phyloP scores from a whole-genome alignment of 2,113 vertebrate genomes.

The Epinephelus cyanopodus region DNA sequence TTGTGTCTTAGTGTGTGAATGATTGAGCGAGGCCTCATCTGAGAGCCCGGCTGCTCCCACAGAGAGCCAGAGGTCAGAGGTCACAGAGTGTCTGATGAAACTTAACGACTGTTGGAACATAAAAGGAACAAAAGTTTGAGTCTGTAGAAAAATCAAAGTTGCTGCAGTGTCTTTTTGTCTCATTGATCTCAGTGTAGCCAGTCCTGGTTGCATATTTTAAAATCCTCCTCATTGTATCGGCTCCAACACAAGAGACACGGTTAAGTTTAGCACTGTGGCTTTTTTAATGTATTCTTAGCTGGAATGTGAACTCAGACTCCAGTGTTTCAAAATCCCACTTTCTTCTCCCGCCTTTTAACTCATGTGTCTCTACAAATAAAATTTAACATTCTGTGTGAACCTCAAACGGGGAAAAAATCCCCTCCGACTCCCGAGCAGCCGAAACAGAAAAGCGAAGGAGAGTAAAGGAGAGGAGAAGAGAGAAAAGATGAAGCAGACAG shows the following conservation, averaged over 20 bases:
- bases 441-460: neutral
- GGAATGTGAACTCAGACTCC: neutral
- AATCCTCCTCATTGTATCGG: no score
- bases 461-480: neutral
- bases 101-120: neutral
- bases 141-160: neutral
- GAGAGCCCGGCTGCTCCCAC: neutral
- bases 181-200: no score
- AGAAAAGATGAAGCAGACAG: slow-evolving; percentile 6
- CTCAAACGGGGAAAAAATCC: neutral
- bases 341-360: neutral
- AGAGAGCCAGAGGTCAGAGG: neutral
- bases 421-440: neutral
- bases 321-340: neutral
- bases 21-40: slow-evolving; percentile 10
- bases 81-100: neutral
- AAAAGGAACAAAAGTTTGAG: no score
- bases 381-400: neutral
- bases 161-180: neutral
- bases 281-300: neutral
- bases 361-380: neutral
- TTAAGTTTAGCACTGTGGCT: neutral
- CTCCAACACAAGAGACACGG: neutral
- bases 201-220: no score
- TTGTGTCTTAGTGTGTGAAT: slow-evolving; percentile 3